phyloP scores from a whole-genome alignment of 1,140 invertebrate genomes.

The Anoplolepis gracilipes region DNA sequence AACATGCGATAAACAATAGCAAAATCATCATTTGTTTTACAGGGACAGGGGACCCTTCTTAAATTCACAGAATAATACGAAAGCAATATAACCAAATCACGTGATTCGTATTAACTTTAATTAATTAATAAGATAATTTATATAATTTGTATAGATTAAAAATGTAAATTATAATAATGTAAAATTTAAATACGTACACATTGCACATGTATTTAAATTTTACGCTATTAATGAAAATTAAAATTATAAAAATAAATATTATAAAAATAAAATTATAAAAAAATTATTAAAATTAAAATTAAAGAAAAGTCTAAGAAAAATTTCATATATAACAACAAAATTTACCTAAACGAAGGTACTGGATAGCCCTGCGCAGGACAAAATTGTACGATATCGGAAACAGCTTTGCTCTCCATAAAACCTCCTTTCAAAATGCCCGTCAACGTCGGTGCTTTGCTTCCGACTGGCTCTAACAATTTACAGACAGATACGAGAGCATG shows the following conservation, averaged over 20 bases:
- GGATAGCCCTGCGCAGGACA: slow-evolving; percentile 91
- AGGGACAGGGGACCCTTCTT: slow-evolving; percentile 88
- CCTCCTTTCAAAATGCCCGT: slow-evolving; percentile 80
- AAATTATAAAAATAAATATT: neutral
- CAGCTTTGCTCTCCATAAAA: slow-evolving; percentile 78
- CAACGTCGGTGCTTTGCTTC: slow-evolving; percentile 81
- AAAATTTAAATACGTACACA: no score
- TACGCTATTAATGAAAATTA: neutral
- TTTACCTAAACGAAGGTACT: slow-evolving; percentile 90
- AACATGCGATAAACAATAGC: slow-evolving; percentile 40
- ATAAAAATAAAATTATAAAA: no score
- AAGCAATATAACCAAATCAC: neutral
- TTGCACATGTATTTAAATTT: neutral
- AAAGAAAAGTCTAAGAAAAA: no score
- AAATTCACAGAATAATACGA: neutral
- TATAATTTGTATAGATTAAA: neutral
- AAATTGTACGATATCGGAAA: slow-evolving; percentile 86
- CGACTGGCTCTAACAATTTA: slow-evolving; percentile 79
- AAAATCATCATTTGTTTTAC: slow-evolving; percentile 38
- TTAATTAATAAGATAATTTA: slow-evolving; percentile 5
- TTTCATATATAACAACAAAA: neutral
- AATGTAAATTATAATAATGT: no score
- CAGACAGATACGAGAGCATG: slow-evolving; percentile 63
- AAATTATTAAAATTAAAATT: no score
- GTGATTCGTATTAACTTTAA: neutral